Conservation (phyloP, 2,113 vertebrate species). For the Murina feae region DNA sequence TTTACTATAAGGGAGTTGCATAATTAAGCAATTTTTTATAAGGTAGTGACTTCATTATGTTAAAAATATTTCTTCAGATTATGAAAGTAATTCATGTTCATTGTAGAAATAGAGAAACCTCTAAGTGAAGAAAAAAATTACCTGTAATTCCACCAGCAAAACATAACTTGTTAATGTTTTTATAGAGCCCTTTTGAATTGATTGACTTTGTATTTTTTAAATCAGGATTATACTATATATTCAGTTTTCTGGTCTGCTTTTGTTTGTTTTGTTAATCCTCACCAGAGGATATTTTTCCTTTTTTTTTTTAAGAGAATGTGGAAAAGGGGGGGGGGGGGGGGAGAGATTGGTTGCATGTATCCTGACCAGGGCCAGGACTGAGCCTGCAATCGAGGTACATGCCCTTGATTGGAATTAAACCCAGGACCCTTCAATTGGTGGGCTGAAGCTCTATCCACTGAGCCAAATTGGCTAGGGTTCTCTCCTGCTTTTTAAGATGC, state of each 20-base stretch:
- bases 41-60: not conserved
- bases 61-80: conserved; percentile 23
- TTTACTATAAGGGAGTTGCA: not conserved
- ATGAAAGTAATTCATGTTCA: conserved; percentile 17
- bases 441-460: too few species aligned
- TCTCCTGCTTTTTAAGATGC: not conserved
- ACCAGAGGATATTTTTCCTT: too few species aligned
- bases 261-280: not conserved
- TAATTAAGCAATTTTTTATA: not conserved
- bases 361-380: too few species aligned
- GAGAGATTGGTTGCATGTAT: too few species aligned
- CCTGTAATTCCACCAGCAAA: not conserved
- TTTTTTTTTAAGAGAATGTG: too few species aligned
- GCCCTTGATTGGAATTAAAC: too few species aligned
- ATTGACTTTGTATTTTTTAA: not conserved
- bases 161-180: conserved; percentile 24
- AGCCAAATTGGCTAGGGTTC: too few species aligned
- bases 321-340: too few species aligned
- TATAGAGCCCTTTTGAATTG: not conserved
- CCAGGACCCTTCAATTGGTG: too few species aligned
- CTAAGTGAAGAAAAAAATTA: not conserved
- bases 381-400: too few species aligned
- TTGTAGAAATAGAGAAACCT: conserved; percentile 17
- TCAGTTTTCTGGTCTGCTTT: not conserved
- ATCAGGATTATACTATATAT: not conserved